Percentiles rank a stretch among this genome's conserved stretches.
Evolutionary conservation across 2,797 vertebrate species (phyloP).

Genomic region (Neopelma chrysocephalum): DNA sequence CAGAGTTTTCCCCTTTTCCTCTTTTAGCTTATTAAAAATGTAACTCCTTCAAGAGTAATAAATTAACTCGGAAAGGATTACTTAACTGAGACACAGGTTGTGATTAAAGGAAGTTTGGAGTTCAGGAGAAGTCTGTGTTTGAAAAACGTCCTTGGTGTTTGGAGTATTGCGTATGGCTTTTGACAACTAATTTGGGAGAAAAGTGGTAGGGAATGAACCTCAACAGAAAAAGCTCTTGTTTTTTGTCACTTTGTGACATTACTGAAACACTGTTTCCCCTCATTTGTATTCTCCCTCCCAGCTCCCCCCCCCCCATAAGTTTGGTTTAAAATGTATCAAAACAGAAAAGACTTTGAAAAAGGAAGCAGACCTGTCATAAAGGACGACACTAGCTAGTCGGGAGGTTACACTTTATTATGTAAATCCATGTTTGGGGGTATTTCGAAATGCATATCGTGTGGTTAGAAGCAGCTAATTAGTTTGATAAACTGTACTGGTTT

Average conservation of each 20-base stretch:
- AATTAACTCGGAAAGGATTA: neutral
- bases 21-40: slow-evolving; percentile 58
- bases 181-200: slow-evolving; percentile 37
- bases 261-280: neutral
- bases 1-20: slow-evolving; percentile 31
- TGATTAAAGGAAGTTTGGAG: slow-evolving; percentile 43
- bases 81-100: slow-evolving; percentile 4
- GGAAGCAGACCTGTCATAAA: neutral
- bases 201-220: slow-evolving; percentile 16
- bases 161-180: neutral
- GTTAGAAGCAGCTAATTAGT: neutral
- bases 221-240: slow-evolving; percentile 36
- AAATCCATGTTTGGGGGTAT: neutral
- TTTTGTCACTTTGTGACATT: slow-evolving; percentile 49
- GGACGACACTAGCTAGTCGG: neutral
- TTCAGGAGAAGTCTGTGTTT: slow-evolving; percentile 12
- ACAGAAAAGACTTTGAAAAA: slow-evolving; percentile 39
- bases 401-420: neutral
- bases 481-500: neutral
- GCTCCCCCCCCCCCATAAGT: neutral
- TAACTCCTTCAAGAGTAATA: slow-evolving; percentile 47
- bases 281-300: neutral
- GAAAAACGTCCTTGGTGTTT: neutral
- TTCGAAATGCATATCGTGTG: neutral
- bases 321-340: slow-evolving; percentile 28